A percentile compares a stretch with the other conserved stretches of the same genome.
Conservation (phyloP, 2,888 invertebrate species). For the Phlogophora meticulosa region DNA sequence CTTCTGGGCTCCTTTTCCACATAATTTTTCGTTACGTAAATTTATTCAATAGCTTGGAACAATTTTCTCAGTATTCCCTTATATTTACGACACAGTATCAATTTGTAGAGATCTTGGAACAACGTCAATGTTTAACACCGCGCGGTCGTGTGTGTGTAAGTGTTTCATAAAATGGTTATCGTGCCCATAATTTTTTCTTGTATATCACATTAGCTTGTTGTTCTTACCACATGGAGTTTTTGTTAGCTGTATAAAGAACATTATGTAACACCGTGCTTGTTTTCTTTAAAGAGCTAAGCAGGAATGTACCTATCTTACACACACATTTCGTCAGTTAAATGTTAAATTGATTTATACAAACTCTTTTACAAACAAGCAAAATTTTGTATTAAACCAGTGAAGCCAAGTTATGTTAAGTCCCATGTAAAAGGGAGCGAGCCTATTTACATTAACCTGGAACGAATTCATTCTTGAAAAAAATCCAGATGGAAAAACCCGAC, state of each 20-base stretch:
- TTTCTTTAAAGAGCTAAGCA: no score
- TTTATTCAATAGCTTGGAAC: constrained; percentile 63
- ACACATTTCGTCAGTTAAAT: no score
- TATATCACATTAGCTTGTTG: not conserved
- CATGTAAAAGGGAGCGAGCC: no score
- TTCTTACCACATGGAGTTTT: not conserved
- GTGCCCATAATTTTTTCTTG: constrained; percentile 18
- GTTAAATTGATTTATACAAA: no score
- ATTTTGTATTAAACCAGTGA: no score
- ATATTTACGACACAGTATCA: constrained; percentile 60
- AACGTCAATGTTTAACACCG: constrained; percentile 12
- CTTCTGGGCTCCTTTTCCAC: constrained; percentile 7
- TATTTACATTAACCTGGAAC: no score
- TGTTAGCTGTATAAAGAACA: not conserved
- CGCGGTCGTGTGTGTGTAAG: constrained; percentile 15
- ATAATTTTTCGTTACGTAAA: constrained; percentile 54
- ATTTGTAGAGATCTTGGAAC: constrained; percentile 47
- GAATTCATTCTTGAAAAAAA: no score
- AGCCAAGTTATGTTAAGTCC: no score
- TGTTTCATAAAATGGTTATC: constrained; percentile 33
- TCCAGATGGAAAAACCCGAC: no score
- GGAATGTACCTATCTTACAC: no score
- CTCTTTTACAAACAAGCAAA: no score
- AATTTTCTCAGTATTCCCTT: constrained; percentile 54
- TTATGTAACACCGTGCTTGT: no score